Conservation (phyloP, 2,888 invertebrate species). For the Folsomia manolachei region DNA sequence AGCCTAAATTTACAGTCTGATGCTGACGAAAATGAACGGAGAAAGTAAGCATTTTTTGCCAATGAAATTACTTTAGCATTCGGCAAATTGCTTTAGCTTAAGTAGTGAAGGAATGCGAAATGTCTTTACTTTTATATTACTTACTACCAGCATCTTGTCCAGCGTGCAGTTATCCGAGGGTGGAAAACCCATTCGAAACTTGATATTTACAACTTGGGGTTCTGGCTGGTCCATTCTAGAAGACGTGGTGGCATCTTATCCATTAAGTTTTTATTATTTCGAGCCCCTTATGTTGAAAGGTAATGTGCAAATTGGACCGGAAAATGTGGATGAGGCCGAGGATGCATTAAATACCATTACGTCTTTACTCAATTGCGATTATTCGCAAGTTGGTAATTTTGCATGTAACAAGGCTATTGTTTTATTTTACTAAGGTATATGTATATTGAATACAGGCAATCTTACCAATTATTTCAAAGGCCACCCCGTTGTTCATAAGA, state of each 20-base stretch:
- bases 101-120: neutral
- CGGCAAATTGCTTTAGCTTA: too few relatives aligned
- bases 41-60: neutral
- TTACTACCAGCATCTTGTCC: too few relatives aligned
- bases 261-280: conserved; percentile 85
- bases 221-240: conserved; percentile 88
- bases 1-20: neutral
- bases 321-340: neutral
- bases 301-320: conserved; percentile 55
- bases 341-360: neutral
- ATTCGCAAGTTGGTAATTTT: neutral
- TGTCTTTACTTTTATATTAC: neutral
- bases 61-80: too few relatives aligned
- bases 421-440: too few relatives aligned
- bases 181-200: conserved; percentile 70
- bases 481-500: conserved; percentile 77
- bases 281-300: conserved; percentile 81
- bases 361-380: neutral
- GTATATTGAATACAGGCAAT: conserved; percentile 59
- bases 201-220: conserved; percentile 84
- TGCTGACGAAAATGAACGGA: neutral
- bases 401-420: too few relatives aligned
- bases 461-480: conserved; percentile 74
- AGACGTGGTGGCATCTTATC: conserved; percentile 76
- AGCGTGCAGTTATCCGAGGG: neutral